A percentile compares a stretch with the other conserved stretches of the same genome.
phyloP scores from a whole-genome alignment of 37 sponge, comb jelly and placozoan genomes.

The Geodia barretti region DNA sequence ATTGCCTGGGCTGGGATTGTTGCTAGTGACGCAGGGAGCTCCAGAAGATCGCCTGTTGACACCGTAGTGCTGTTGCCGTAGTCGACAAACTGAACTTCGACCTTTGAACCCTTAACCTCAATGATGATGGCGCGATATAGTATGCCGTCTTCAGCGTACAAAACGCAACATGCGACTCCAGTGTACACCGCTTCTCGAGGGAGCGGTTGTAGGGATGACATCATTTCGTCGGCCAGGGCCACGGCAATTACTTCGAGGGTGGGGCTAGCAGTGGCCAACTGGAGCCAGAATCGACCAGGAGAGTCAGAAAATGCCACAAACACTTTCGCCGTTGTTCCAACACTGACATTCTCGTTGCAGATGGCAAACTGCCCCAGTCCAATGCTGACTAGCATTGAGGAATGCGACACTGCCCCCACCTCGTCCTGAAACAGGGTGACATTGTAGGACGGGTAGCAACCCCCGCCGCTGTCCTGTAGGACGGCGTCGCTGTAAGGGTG shows the following conservation, averaged over 20 bases:
- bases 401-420: not conserved
- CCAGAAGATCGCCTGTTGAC: not conserved
- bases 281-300: slow-evolving; percentile 65
- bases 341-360: not conserved
- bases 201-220: slow-evolving; percentile 14
- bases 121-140: slow-evolving; percentile 60
- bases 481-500: not conserved
- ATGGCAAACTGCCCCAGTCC: slow-evolving; percentile 42
- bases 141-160: slow-evolving; percentile 32
- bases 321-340: slow-evolving; percentile 7
- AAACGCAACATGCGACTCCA: slow-evolving; percentile 57
- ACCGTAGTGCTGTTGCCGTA: slow-evolving; percentile 67
- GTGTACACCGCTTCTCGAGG: not conserved
- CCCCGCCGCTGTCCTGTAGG: not conserved
- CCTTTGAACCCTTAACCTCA: slow-evolving; percentile 2
- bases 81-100: slow-evolving; percentile 68
- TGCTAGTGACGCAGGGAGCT: slow-evolving; percentile 21
- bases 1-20: slow-evolving; percentile 40
- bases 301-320: slow-evolving; percentile 31
- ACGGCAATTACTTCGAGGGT: slow-evolving; percentile 25
- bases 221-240: not conserved
- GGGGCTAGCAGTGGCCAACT: slow-evolving; percentile 7
- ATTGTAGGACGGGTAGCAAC: slow-evolving; percentile 55
- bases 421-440: slow-evolving; percentile 20
- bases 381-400: slow-evolving; percentile 13